Percentiles rank a stretch among this genome's conserved stretches.
phyloP scores from a whole-genome alignment of 2,797 vertebrate species.

The Sylvia borin region DNA sequence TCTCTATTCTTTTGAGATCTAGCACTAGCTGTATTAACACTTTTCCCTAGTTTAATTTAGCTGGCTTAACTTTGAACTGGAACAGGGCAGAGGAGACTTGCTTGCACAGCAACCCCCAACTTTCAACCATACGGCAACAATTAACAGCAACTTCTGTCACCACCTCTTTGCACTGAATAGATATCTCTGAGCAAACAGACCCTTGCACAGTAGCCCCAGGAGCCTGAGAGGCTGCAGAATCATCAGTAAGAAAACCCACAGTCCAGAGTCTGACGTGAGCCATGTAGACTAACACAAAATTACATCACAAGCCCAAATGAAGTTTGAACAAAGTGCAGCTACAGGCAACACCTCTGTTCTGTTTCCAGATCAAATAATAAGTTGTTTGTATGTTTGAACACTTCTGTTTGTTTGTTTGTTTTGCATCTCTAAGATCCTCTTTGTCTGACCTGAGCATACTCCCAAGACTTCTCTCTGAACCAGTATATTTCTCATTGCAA shows the following conservation, averaged over 20 bases:
- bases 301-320: not conserved
- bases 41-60: not conserved
- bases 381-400: not conserved
- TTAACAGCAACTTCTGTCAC: not conserved
- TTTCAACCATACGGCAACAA: not conserved
- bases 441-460: not conserved
- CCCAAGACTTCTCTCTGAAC: not conserved
- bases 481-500: not conserved
- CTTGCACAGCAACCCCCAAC: not conserved
- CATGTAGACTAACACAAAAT: not conserved
- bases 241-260: not conserved
- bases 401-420: not conserved
- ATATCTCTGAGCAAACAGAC: not conserved
- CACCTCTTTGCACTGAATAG: not conserved
- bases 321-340: not conserved
- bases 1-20: not conserved
- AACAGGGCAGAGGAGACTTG: not conserved
- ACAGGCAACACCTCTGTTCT: not conserved
- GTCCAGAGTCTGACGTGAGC: not conserved
- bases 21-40: not conserved
- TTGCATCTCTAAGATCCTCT: not conserved
- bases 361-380: not conserved
- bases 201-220: not conserved
- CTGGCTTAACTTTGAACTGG: not conserved
- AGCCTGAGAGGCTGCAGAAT: not conserved